Conservation (phyloP, 2,113 vertebrate genomes). For the Phaethon lepturus region DNA sequence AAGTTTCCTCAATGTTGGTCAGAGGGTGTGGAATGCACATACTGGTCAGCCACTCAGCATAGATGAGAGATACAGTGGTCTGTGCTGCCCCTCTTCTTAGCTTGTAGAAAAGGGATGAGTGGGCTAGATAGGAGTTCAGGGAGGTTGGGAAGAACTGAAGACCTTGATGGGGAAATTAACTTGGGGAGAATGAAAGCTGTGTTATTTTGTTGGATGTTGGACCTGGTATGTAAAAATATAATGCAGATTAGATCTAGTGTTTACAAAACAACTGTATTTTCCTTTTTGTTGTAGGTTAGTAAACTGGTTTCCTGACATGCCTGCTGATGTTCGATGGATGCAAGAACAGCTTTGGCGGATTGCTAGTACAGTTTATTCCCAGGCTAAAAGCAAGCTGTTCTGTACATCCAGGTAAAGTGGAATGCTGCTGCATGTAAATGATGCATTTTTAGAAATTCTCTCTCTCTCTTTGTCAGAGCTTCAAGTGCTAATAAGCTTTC, state of each 20-base stretch:
- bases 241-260: not conserved
- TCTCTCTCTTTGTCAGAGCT: not conserved
- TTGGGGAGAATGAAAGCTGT: not conserved
- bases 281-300: slow-evolving; percentile 75
- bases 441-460: not conserved
- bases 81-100: not conserved
- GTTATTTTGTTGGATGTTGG: not conserved
- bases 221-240: not conserved
- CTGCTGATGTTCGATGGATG: slow-evolving; percentile 85
- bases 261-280: not conserved
- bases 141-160: not conserved
- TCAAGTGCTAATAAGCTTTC: not conserved
- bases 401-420: slow-evolving; percentile 36
- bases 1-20: not conserved
- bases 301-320: slow-evolving; percentile 90
- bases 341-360: slow-evolving; percentile 75
- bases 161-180: not conserved
- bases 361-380: slow-evolving; percentile 77
- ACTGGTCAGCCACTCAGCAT: not conserved
- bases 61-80: not conserved
- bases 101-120: not conserved
- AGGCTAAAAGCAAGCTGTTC: slow-evolving; percentile 74
- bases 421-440: not conserved
- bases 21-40: not conserved
- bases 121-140: not conserved